Evolutionary conservation across 1,140 invertebrate genomes (phyloP).

Genomic region (Ceratosolen fusciceps): DNA sequence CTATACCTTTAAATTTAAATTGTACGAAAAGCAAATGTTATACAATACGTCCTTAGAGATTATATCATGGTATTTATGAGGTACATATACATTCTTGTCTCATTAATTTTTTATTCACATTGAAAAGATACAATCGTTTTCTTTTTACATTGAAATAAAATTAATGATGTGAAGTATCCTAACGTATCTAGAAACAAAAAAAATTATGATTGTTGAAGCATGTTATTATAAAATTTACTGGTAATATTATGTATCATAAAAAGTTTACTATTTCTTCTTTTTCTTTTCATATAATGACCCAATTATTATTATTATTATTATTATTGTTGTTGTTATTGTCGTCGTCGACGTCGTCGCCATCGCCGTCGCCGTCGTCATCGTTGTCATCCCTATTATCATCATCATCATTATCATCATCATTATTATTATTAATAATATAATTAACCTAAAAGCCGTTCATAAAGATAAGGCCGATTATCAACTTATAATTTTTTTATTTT

Average conservation of each 20-base stretch:
- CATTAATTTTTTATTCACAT: slow-evolving; percentile 9
- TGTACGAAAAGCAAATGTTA: neutral
- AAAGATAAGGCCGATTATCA: neutral
- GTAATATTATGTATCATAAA: slow-evolving; percentile 19
- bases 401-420: too few species aligned
- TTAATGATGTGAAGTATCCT: neutral
- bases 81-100: slow-evolving; percentile 11
- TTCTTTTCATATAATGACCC: slow-evolving; percentile 15
- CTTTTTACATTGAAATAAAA: slow-evolving; percentile 15
- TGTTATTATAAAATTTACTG: slow-evolving; percentile 28
- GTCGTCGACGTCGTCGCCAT: too few species aligned
- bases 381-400: too few species aligned
- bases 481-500: slow-evolving; percentile 26
- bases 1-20: neutral
- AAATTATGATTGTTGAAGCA: slow-evolving; percentile 41
- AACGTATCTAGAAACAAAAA: slow-evolving; percentile 34
- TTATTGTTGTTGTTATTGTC: too few species aligned
- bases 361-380: too few species aligned
- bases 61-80: neutral
- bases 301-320: neutral
- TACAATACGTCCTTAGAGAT: neutral
- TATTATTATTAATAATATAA: too few species aligned
- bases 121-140: neutral
- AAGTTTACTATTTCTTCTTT: too few species aligned
- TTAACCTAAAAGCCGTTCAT: too few species aligned